Conservation (phyloP, 2,888 invertebrate species). For the Dyspetes luteomarginatus region DNA sequence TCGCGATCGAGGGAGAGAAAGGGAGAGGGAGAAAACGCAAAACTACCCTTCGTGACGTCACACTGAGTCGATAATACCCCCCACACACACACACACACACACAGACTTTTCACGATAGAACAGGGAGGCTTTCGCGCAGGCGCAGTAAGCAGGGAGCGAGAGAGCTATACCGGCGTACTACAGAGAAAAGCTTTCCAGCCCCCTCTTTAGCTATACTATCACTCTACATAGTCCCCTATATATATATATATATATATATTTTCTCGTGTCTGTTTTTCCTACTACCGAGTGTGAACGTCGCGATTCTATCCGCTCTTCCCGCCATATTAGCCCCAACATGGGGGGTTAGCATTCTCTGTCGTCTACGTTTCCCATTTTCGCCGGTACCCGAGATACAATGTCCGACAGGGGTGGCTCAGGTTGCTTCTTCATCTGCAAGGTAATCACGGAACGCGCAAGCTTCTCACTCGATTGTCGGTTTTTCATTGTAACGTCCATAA, state of each 20-base stretch:
- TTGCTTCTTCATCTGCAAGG: constrained; percentile 88
- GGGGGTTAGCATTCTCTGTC: constrained; percentile 70
- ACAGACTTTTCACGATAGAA: constrained; percentile 55
- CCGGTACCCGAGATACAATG: constrained; percentile 82
- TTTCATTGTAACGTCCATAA: not conserved
- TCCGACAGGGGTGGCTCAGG: constrained; percentile 90
- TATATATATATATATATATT: not conserved
- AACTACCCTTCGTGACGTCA: constrained; percentile 78
- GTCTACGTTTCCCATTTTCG: constrained; percentile 9
- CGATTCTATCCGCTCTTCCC: constrained; percentile 71
- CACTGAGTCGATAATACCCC: constrained; percentile 80
- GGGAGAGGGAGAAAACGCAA: constrained; percentile 41
- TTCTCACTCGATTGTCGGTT: not conserved
- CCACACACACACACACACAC: constrained; percentile 72
- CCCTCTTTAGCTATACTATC: constrained; percentile 8
- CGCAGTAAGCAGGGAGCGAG: constrained; percentile 50
- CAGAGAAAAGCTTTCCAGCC: constrained; percentile 64
- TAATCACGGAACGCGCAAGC: constrained; percentile 77
- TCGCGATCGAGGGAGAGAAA: constrained; percentile 29
- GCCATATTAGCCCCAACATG: constrained; percentile 81
- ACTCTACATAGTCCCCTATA: not conserved
- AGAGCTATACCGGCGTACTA: constrained; percentile 18
- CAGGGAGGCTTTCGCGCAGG: constrained; percentile 62
- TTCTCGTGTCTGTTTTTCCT: not conserved
- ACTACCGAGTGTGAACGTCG: not conserved